Evolutionary conservation across 2,888 invertebrate species (phyloP).

Genomic region (Tinea trinotella): DNA sequence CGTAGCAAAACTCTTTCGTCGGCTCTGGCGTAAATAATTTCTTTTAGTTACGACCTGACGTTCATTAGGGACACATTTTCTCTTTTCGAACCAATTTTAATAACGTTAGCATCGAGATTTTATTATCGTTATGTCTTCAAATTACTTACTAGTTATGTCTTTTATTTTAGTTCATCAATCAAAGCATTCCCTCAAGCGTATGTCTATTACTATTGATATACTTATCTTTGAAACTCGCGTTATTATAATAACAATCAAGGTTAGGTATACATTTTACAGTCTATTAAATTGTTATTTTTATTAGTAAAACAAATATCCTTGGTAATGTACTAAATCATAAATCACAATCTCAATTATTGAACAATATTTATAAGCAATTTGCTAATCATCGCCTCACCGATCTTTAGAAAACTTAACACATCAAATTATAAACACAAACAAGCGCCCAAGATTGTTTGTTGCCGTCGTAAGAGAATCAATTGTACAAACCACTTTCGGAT

Average conservation of each 20-base stretch:
- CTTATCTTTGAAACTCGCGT: neutral
- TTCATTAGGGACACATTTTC: slow-evolving; percentile 62
- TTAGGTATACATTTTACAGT: neutral
- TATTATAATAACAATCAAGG: neutral
- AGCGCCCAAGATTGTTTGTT: slow-evolving; percentile 42
- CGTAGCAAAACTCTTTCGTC: slow-evolving; percentile 34
- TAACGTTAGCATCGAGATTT: slow-evolving; percentile 50
- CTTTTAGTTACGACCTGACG: slow-evolving; percentile 41
- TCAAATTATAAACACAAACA: slow-evolving; percentile 59
- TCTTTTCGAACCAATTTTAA: slow-evolving; percentile 48
- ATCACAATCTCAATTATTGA: slow-evolving; percentile 53
- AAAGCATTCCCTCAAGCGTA: neutral
- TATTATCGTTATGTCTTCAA: slow-evolving; percentile 48
- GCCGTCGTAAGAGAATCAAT: slow-evolving; percentile 54
- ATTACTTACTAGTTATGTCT: slow-evolving; percentile 28
- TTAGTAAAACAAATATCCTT: slow-evolving; percentile 9
- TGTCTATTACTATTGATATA: neutral
- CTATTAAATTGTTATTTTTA: neutral
- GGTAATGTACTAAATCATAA: slow-evolving; percentile 49
- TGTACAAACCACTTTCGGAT: slow-evolving; percentile 53
- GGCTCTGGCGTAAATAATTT: slow-evolving; percentile 67
- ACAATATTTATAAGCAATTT: slow-evolving; percentile 52
- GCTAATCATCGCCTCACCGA: slow-evolving; percentile 57
- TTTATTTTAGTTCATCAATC: slow-evolving; percentile 1
- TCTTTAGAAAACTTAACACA: slow-evolving; percentile 54